Evolutionary conservation across 2,113 vertebrate species (phyloP), one percentile per base, ranked within the genome.

Genomic region (Macrotis lagotis): DNA sequence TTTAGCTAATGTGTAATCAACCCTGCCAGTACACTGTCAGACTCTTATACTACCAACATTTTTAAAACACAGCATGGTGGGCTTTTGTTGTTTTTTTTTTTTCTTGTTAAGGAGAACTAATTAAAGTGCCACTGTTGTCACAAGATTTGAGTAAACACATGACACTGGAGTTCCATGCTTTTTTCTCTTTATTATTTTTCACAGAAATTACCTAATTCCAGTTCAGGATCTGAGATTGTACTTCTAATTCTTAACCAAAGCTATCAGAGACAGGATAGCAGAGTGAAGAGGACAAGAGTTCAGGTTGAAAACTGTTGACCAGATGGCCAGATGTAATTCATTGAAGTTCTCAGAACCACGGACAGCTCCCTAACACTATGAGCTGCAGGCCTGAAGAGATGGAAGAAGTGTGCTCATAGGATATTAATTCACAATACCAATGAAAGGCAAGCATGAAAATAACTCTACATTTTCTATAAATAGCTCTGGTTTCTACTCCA

Each of bases 1-100:
- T 93, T 96, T 92, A 91, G 16, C 14, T 94, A 94, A 90, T 47
- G 3, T 90, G n/a, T 51, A 95, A 92, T 94, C 92, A 92, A 48
- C 66, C 92, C 50, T 91, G 92, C 50, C 88, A 25, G 16, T 25
- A 92, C 37, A 92, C 19, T 95, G 31, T 48, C 88, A 95, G 95
- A 89, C 50, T 91, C 47, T 37, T 94, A n/a, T 51, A 94, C 31
- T 88, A 51, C 88, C 95, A 94, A 94, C 24, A 37, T 6, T 93
- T 92, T 93, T 92, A 50, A 94, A 94, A 95, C 8, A 10, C 25
- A 88, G 11, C 51, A 93, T 83, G 66, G n/a, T 83, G n/a, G n/a
- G 59, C 0, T 66, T 66, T 66, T 66, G 31, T 37, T 66, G 59
- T 16, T 52, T 83, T 50, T 91, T 91, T 28, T 50, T 90, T 53